phyloP scores from a whole-genome alignment of 2,888 invertebrate species.

The Atethmia centrago region DNA sequence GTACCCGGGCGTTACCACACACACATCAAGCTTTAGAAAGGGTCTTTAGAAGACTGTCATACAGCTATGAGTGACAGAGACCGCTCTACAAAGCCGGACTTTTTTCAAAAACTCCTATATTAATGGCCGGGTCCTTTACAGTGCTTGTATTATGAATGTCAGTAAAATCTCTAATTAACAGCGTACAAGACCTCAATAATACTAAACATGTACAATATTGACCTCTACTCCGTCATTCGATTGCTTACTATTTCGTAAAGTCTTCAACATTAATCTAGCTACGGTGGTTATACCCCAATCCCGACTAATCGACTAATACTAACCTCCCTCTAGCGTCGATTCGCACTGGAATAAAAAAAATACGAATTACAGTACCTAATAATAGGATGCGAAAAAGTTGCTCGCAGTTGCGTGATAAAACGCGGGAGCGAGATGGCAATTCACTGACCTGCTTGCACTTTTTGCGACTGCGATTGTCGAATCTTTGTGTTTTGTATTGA shows the following conservation, averaged over 20 bases:
- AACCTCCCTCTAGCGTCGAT: constrained; percentile 38
- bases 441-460: neutral
- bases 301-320: constrained; percentile 59
- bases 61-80: neutral
- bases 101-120: neutral
- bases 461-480: no score
- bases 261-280: constrained; percentile 38
- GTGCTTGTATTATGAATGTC: neutral
- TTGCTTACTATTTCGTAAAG: constrained; percentile 22
- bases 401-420: neutral
- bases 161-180: constrained; percentile 28
- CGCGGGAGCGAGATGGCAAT: neutral
- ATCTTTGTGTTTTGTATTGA: no score
- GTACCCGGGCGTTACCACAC: no score
- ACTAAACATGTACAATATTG: constrained; percentile 8
- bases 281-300: constrained; percentile 60
- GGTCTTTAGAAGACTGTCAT: no score
- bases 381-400: neutral
- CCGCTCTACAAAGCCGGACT: neutral
- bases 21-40: no score
- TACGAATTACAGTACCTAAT: neutral
- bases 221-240: constrained; percentile 7
- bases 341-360: constrained; percentile 48
- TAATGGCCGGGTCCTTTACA: neutral
- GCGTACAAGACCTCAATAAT: constrained; percentile 10